phyloP scores from a whole-genome alignment of 1,140 invertebrate genomes.

The Diachasmimorpha longicaudata region DNA sequence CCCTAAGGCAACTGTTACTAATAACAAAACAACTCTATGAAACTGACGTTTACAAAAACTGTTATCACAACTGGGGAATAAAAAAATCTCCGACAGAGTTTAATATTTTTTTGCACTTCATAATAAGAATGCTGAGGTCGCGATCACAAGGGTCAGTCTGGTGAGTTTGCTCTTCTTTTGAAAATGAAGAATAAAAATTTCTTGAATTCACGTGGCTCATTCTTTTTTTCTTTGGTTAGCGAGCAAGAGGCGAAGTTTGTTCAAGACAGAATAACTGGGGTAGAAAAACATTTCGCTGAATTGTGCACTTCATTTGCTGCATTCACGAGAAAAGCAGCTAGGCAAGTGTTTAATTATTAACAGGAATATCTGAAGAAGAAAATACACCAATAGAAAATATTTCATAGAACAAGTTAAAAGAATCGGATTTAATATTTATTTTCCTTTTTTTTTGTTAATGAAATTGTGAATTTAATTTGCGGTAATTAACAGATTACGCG shows the following conservation, averaged over 20 bases:
- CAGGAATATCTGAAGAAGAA: too few relatives aligned
- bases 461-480: constrained; percentile 8
- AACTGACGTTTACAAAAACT: constrained; percentile 14
- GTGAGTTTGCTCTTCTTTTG: constrained; percentile 32
- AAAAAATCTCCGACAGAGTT: too few relatives aligned
- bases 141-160: constrained; percentile 49
- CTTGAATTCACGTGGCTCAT: background rate
- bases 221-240: constrained; percentile 33
- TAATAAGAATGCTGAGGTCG: constrained; percentile 42
- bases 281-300: constrained; percentile 74
- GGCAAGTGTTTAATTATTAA: constrained; percentile 52
- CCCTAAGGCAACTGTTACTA: constrained; percentile 37
- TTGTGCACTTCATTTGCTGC: constrained; percentile 71
- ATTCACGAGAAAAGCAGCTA: constrained; percentile 73
- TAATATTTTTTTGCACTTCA: background rate
- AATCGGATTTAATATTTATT: too few relatives aligned
- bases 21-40: constrained; percentile 18
- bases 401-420: too few relatives aligned
- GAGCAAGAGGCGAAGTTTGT: constrained; percentile 76
- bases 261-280: constrained; percentile 71
- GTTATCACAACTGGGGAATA: background rate
- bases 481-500: constrained; percentile 64
- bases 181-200: background rate
- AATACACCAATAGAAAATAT: too few relatives aligned
- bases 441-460: background rate